Evolutionary conservation across 2,797 vertebrate species (phyloP), one percentile per base, ranked within the genome.

Genomic region (Choloepus didactylus): DNA sequence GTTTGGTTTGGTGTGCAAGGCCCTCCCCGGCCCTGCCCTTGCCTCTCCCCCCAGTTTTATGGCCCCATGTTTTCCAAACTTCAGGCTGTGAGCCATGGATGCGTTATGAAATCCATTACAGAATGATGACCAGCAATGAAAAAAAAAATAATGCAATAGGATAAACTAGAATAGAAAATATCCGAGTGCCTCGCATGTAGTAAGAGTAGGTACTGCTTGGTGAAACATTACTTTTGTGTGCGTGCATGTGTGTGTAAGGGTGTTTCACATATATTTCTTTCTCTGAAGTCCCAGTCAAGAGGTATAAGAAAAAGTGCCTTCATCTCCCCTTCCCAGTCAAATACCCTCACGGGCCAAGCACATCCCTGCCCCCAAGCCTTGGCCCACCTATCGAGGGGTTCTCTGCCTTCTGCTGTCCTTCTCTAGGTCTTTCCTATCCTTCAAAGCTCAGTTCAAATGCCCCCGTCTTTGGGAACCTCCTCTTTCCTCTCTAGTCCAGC

Each of bases 251-350:
- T 14, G 3, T 21, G 25, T 8, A 6, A 19, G 54, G 16, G 31
- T 44, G 3, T 25, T 12, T 31, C 59, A 10, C n/a, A 27, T 35
- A 9, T 23, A 38, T 75, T 75, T 72, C 25, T 70, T 27, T 41
- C 11, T 66, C 16, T 38, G 59, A 94, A 87, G 76, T 41, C 41
- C 16, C 21, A 49, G 31, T 87, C 49, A 67, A 66, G 92, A 46
- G 41, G 46, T 69, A 27, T 73, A 69, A 79, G 76, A 76, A 56
- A 70, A 21, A 16, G 15, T 1, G 44, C 23, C 67, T 82, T 9
- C 27, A 8, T 86, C 60, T 92, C 56, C 16, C 5, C 16, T 6
- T 23, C 31, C 51, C 66, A 72, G 46, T 56, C 49, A 80, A 41
- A 9, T 29, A 46, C 23, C 21, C 38, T 35, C 23, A 4, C 25